Conservation (phyloP, 2,113 vertebrate genomes). For the Speoplatyrhinus poulsoni region DNA sequence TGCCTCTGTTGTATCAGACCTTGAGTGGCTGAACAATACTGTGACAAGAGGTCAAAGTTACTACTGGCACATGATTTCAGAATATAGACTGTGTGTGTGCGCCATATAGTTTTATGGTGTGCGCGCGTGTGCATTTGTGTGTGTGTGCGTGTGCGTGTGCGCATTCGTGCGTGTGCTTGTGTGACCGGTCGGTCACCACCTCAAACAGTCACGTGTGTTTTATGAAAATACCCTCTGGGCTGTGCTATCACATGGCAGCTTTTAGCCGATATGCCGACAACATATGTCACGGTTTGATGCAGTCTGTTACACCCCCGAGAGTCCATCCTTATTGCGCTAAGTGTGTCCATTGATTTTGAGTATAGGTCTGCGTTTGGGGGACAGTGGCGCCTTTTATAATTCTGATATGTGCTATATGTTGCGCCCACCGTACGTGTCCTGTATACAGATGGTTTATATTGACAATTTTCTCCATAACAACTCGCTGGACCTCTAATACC, state of each 20-base stretch:
- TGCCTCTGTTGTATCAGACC: slow-evolving; percentile 57
- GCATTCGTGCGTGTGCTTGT: slow-evolving; percentile 9
- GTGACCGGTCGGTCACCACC: slow-evolving; percentile 19
- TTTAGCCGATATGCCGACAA: slow-evolving; percentile 38
- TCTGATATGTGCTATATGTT: too few relatives aligned
- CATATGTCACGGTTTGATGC: slow-evolving; percentile 52
- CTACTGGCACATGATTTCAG: slow-evolving; percentile 47
- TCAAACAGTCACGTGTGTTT: slow-evolving; percentile 58
- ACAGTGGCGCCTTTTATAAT: slow-evolving; percentile 6
- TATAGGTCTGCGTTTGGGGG: slow-evolving; percentile 14
- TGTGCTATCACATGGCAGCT: slow-evolving; percentile 42
- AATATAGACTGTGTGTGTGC: background rate
- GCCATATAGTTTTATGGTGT: background rate
- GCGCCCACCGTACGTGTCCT: too few relatives aligned
- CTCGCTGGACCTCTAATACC: background rate
- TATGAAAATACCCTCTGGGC: slow-evolving; percentile 60
- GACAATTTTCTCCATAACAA: background rate
- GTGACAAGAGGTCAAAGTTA: slow-evolving; percentile 64
- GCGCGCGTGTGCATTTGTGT: too few relatives aligned
- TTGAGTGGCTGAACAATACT: slow-evolving; percentile 57
- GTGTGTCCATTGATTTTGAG: slow-evolving; percentile 34
- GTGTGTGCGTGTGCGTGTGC: slow-evolving; percentile 6
- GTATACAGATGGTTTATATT: too few relatives aligned
- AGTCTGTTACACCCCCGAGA: slow-evolving; percentile 33
- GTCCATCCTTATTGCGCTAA: slow-evolving; percentile 2